phyloP scores from a whole-genome alignment of 2,888 invertebrate species.

The Rugalucina vietnamica region DNA sequence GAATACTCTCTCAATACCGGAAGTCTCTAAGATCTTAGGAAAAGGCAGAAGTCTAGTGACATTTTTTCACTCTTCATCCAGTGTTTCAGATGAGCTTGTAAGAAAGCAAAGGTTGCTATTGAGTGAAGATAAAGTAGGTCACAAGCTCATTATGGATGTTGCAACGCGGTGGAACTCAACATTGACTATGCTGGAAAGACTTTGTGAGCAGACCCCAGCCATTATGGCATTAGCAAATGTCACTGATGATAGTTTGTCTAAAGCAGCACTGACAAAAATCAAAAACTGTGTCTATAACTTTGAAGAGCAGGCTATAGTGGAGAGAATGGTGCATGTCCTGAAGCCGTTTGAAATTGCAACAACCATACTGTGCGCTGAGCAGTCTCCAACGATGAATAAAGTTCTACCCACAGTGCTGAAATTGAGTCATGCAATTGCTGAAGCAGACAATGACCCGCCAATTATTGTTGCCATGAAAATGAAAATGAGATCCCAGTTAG shows the following conservation, averaged over 20 bases:
- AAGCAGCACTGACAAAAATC: slow-evolving; percentile 4
- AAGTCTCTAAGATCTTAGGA: slow-evolving; percentile 16
- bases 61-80: slow-evolving; percentile 32
- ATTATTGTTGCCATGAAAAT: slow-evolving; percentile 21
- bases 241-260: slow-evolving; percentile 10
- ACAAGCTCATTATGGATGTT: slow-evolving; percentile 47
- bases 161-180: slow-evolving; percentile 43
- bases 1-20: slow-evolving; percentile 13
- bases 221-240: slow-evolving; percentile 35
- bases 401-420: slow-evolving; percentile 39
- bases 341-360: slow-evolving; percentile 32
- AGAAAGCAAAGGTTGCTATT: slow-evolving; percentile 36
- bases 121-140: slow-evolving; percentile 10
- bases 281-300: slow-evolving; percentile 13
- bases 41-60: slow-evolving; percentile 30
- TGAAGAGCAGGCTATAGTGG: slow-evolving; percentile 8
- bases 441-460: neutral
- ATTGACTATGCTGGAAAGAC: slow-evolving; percentile 31
- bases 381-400: slow-evolving; percentile 48
- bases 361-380: slow-evolving; percentile 33
- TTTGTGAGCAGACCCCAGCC: slow-evolving; percentile 36
- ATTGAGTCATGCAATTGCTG: slow-evolving; percentile 27
- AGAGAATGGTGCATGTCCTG: slow-evolving; percentile 20
- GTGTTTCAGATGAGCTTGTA: slow-evolving; percentile 24
- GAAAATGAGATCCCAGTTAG: slow-evolving; percentile 29